Evolutionary conservation across 1,140 invertebrate species (phyloP).

Genomic region (Trachymyrmex septentrionalis): DNA sequence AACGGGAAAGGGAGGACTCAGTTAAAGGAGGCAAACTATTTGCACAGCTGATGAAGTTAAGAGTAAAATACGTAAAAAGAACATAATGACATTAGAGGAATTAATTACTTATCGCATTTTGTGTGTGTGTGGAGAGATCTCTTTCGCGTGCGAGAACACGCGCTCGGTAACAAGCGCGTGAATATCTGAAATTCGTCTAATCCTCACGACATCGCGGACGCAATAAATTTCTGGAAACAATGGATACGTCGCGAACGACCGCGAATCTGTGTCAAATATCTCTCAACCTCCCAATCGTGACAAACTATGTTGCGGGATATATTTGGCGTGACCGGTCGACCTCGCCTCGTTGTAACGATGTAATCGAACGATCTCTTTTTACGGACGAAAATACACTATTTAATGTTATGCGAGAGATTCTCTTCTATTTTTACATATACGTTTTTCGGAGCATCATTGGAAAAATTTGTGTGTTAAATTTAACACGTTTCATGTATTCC

Average conservation of each 20-base stretch:
- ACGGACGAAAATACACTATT: background rate
- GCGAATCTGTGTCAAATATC: conserved; percentile 69
- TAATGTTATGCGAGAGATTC: background rate
- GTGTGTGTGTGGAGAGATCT: too few relatives aligned
- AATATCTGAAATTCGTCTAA: background rate
- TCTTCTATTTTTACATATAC: background rate
- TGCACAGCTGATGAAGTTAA: conserved; percentile 43
- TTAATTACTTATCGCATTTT: conserved; percentile 16
- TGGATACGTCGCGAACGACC: conserved; percentile 7
- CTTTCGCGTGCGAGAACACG: background rate
- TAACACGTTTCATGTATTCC: too few relatives aligned
- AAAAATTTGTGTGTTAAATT: too few relatives aligned
- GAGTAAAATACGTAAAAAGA: background rate
- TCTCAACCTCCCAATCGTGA: conserved; percentile 35
- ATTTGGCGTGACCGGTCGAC: conserved; percentile 68
- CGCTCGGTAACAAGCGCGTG: background rate
- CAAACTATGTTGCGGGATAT: conserved; percentile 64
- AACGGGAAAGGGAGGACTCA: conserved; percentile 14
- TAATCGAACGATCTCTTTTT: conserved; percentile 52
- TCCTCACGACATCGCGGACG: background rate
- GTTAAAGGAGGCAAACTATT: conserved; percentile 29
- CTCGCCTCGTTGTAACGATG: conserved; percentile 43
- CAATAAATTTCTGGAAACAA: conserved; percentile 46
- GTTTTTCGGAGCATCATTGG: background rate
- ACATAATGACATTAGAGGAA: conserved; percentile 18